Conservation (phyloP, 2,888 invertebrate genomes). For the Aplocera efformata region DNA sequence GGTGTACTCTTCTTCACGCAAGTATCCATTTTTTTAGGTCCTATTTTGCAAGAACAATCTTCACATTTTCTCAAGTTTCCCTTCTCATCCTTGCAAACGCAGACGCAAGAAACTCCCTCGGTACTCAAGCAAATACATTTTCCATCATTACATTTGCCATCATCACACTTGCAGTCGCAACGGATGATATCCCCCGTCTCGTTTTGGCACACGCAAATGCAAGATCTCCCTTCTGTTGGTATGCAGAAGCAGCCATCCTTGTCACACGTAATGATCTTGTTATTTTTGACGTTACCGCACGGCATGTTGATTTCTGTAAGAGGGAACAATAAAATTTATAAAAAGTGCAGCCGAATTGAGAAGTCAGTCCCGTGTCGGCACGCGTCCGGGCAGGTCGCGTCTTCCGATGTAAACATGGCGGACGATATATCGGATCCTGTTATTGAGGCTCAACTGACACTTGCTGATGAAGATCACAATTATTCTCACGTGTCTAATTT, state of each 20-base stretch:
- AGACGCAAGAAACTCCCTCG: slow-evolving; percentile 32
- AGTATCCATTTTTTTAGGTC: too few species aligned
- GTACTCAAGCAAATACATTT: slow-evolving; percentile 45
- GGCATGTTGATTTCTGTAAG: slow-evolving; percentile 41
- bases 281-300: slow-evolving; percentile 40
- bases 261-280: slow-evolving; percentile 35
- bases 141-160: slow-evolving; percentile 31
- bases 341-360: too few species aligned
- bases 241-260: slow-evolving; percentile 38
- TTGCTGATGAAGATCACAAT: too few species aligned
- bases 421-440: too few species aligned
- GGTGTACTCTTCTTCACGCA: too few species aligned
- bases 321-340: too few species aligned
- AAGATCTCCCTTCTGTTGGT: slow-evolving; percentile 32
- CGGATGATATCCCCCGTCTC: slow-evolving; percentile 27
- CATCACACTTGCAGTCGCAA: slow-evolving; percentile 36
- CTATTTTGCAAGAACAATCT: slow-evolving; percentile 29
- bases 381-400: too few species aligned
- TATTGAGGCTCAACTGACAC: too few species aligned
- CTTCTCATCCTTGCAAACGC: slow-evolving; percentile 32
- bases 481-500: too few species aligned
- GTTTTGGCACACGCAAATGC: slow-evolving; percentile 36
- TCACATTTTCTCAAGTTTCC: slow-evolving; percentile 29
- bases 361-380: too few species aligned
- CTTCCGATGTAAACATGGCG: too few species aligned